Evolutionary conservation across 2,797 vertebrate species (phyloP).

Genomic region (Parambassis ranga): DNA sequence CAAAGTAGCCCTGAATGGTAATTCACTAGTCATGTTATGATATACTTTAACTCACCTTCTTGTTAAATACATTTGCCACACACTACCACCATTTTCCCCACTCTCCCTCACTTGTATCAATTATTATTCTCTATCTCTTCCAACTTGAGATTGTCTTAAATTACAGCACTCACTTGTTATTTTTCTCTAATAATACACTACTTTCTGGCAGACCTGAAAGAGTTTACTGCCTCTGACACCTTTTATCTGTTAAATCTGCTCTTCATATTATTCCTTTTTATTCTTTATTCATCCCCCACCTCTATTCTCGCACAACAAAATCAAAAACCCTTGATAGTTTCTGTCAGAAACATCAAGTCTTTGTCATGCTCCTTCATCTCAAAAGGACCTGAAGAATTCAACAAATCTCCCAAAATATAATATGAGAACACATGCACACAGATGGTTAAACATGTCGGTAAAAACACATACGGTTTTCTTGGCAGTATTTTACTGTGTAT

Average conservation of each 20-base stretch:
- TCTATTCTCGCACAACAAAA: constrained; percentile 4
- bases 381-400: background rate
- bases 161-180: background rate
- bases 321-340: constrained; percentile 20
- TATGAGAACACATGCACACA: constrained; percentile 24
- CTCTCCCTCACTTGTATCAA: background rate
- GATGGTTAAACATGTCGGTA: constrained; percentile 41
- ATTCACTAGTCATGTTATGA: no score
- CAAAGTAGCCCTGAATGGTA: background rate
- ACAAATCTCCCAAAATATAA: constrained; percentile 17
- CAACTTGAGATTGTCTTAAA: background rate
- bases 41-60: background rate
- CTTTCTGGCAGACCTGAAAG: background rate
- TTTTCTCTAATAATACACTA: background rate
- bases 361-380: background rate
- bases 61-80: background rate
- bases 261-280: constrained; percentile 2
- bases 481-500: constrained; percentile 34
- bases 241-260: constrained; percentile 17
- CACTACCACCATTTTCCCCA: background rate
- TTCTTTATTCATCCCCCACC: background rate
- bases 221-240: background rate
- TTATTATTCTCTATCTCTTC: background rate
- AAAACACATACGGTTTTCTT: constrained; percentile 39
- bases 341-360: constrained; percentile 20